Evolutionary conservation across 2,113 vertebrate species (phyloP).

Genomic region (Centropus bengalensis): DNA sequence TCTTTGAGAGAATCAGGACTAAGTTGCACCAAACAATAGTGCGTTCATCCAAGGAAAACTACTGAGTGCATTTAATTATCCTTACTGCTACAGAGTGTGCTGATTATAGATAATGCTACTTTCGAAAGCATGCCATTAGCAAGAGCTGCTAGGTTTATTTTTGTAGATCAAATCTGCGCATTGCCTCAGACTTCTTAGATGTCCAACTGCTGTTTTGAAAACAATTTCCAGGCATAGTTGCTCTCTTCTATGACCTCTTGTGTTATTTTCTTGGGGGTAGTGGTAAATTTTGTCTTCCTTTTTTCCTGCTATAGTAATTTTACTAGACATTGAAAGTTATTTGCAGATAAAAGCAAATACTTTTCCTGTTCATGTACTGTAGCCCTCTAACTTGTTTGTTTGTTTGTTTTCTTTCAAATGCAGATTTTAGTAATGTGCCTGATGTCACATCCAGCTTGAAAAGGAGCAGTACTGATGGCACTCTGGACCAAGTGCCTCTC

Average conservation of each 20-base stretch:
- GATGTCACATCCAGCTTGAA: conserved; percentile 76
- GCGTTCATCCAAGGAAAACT: conserved; percentile 7
- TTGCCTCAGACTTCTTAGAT: not conserved
- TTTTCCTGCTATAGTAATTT: not conserved
- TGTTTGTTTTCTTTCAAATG: conserved; percentile 25
- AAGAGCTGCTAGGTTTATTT: not conserved
- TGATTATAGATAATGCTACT: conserved; percentile 24
- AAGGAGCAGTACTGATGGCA: conserved; percentile 79
- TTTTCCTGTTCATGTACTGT: not conserved
- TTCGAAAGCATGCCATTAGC: not conserved
- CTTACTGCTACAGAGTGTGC: conserved; percentile 17
- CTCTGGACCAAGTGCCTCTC: conserved; percentile 69
- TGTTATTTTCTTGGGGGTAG: not conserved
- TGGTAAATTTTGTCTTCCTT: not conserved
- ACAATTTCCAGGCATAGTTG: not conserved
- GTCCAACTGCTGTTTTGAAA: conserved; percentile 23
- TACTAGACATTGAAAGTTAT: not conserved
- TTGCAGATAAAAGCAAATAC: not conserved
- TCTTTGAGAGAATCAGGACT: not conserved
- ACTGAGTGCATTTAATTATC: conserved; percentile 18
- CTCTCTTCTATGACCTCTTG: not conserved
- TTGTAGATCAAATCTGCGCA: not conserved
- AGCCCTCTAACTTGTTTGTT: not conserved
- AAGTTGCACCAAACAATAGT: not conserved
- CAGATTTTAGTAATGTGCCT: conserved; percentile 83